Evolutionary conservation across 2,113 vertebrate genomes (phyloP).

Genomic region (Paedocypris sp.): DNA sequence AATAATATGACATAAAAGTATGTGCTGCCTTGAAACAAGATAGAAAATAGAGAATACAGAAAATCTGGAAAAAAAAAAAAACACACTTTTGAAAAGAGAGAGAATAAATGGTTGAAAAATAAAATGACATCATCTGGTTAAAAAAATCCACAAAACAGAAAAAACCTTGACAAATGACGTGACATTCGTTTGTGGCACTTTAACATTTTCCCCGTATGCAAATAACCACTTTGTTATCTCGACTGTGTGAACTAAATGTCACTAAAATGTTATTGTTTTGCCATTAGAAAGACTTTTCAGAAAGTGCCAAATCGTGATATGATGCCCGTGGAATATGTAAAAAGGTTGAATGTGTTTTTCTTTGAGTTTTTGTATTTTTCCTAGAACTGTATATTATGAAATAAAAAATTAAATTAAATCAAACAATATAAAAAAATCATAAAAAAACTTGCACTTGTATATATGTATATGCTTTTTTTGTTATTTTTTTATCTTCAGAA

Average conservation of each 20-base stretch:
- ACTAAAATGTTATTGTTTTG: constrained; percentile 31
- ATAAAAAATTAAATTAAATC: neutral
- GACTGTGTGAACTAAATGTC: constrained; percentile 29
- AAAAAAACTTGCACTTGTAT: no score
- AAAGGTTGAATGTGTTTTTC: neutral
- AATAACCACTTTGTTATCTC: constrained; percentile 15
- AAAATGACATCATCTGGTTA: constrained; percentile 12
- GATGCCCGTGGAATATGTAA: neutral
- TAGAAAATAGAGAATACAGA: no score
- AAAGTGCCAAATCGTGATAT: constrained; percentile 9
- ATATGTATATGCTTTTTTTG: no score
- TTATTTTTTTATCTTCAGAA: no score
- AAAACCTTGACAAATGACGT: neutral
- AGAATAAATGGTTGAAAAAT: neutral
- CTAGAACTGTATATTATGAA: no score
- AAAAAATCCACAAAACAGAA: neutral
- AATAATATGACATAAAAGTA: no score
- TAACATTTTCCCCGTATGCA: constrained; percentile 25
- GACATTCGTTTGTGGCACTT: constrained; percentile 10
- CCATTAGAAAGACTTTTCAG: constrained; percentile 16
- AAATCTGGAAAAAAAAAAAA: no score
- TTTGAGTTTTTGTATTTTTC: neutral
- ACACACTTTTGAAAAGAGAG: neutral
- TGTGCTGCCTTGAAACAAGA: no score
- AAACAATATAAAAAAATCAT: no score